Conservation (phyloP, 2,888 invertebrate genomes). For the Athrips mouffetella region DNA sequence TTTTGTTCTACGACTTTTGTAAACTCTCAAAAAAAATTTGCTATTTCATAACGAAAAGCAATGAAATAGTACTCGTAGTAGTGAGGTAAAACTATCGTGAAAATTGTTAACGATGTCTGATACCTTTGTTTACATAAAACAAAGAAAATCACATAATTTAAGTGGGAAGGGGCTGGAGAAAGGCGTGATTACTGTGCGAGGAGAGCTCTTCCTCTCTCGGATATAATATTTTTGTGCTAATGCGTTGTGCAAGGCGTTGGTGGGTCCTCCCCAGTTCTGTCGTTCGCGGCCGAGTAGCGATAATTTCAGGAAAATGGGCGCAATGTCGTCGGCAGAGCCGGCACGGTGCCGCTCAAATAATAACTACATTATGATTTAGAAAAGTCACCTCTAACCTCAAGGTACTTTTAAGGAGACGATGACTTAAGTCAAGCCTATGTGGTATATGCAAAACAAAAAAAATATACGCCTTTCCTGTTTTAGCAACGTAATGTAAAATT, state of each 20-base stretch:
- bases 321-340: constrained; percentile 67
- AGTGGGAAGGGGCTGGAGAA: too few relatives aligned
- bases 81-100: too few relatives aligned
- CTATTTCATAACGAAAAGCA: not conserved
- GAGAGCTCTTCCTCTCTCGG: too few relatives aligned
- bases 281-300: constrained; percentile 64
- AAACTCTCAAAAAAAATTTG: too few relatives aligned
- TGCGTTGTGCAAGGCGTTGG: constrained; percentile 56
- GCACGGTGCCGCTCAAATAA: constrained; percentile 63
- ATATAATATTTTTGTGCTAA: constrained; percentile 56
- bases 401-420: constrained; percentile 64
- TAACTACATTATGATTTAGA: constrained; percentile 72
- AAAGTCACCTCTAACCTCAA: constrained; percentile 61
- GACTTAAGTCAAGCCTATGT: constrained; percentile 52
- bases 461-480: constrained; percentile 44
- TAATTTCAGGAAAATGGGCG: constrained; percentile 72
- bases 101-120: too few relatives aligned
- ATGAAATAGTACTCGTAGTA: too few relatives aligned
- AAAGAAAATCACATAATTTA: too few relatives aligned
- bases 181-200: constrained; percentile 8
- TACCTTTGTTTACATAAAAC: too few relatives aligned
- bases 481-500: constrained; percentile 6
- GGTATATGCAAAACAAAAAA: constrained; percentile 48
- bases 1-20: too few relatives aligned
- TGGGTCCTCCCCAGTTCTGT: constrained; percentile 63